Evolutionary conservation across 2,797 vertebrate species (phyloP), one percentile per base, ranked within the genome.

Genomic region (Alauda arvensis): DNA sequence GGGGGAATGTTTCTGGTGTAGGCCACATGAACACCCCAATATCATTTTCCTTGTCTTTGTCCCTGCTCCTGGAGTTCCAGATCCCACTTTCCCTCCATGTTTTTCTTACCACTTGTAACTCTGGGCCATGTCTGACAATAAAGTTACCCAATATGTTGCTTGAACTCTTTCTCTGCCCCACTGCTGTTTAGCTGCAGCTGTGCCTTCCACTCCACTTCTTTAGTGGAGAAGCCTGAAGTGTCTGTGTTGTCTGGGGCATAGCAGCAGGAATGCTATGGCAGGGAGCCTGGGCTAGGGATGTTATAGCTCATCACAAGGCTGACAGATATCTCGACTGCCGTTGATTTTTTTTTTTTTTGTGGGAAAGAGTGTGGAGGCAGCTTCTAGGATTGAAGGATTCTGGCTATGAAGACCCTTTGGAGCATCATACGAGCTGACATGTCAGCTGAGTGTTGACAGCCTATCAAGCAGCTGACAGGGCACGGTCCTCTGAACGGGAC

Each of bases 361-460:
- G 48, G 59, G 31, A 68, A 84, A 48, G 18, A 48, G 66, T 4
- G 26, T n/a, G 52, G 69, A 90, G 40, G 79, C 69, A 80, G 79
- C 61, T 90, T 87, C 70, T 80, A 85, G 59, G 69, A 90, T 75
- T 90, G 87, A 92, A 92, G 52, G 66, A 92, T 94, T 88, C 92
- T 95, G 87, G 77, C 90, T 93, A 83, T 52, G 67, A 94, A 90
- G 88, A 90, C 51, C 77, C 43, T 88, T 28, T 80, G 51, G 82
- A 90, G 63, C 60, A 90, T 91, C 82, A 28, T 59, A 67, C 0
- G 24, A 92, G 67, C 74, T 76, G 91, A 93, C 79, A 57, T 80
- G 87, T 93, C 94, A 92, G 83, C 53, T 57, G 83, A 93, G 88
- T 88, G 91, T 67, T 94, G 93, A 91, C 91, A 95, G 89, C 79